Base-by-base conservation (phyloP, 2,113 vertebrate genomes). In the Echinops telfairi region DNA sequence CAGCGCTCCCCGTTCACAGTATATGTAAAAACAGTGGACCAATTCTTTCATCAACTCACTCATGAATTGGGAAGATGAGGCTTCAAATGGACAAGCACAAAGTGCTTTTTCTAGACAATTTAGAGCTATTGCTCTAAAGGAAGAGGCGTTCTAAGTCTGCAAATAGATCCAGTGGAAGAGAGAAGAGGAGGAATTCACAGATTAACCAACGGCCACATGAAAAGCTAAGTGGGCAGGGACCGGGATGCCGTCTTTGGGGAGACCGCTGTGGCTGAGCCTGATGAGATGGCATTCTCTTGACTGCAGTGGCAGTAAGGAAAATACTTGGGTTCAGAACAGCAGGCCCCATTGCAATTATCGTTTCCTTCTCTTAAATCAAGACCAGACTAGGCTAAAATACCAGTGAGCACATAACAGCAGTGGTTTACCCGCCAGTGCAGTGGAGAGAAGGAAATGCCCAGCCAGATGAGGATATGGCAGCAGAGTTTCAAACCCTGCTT, bases 281-380 rank as follows among this genome's bases (percentile, higher is more conserved):
- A 29, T 20, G 64, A 81, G 90, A 83, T 10, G 75, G 36, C 20
- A 6, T 53, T 57, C 29, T 64, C 57, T 82, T 53, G 68, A 38
- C 19, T 80, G 23, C 66, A 60, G 38, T 7, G 47, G 31, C 38
- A 29, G 12, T 2, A 83, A 89, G 47, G 68, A 73, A 57, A 90
- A 70, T n/a, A 36, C n/a, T 68, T 68, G 43, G 84, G 60, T 57
- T 78, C n/a, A 53, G 84, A 60, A 92, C 94, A 83, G 17, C 38
- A 25, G 5, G 14, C n/a, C n/a, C 70, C 64, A 31, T 25, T 22
- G 60, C 47, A 89, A 83, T 95, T 66, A 87, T 70, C 70, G 91
- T 85, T 86, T 94, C 16, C 43, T 79, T 71, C 62, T 93, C 75
- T 95, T 71, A 96, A 91, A 93, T 87, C 83, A 95, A 31, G 79